These are phyloP conservation scores for Calephelis nemesis DNA, from an alignment of 1,140 invertebrate species.

Conservation along the genomic window DNA sequence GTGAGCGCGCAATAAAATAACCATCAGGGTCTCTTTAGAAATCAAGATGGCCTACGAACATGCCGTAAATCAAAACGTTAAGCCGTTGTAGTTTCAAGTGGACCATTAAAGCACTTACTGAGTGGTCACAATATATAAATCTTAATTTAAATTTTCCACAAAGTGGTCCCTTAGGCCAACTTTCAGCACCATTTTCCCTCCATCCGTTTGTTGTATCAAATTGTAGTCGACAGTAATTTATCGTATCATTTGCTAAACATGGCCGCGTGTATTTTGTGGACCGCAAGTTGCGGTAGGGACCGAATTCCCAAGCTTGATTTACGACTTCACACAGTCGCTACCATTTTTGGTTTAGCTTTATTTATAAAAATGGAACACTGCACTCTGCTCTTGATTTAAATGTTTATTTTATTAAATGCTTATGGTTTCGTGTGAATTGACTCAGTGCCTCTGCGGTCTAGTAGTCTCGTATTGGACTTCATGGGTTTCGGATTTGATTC, in stretches of 20 bases:
- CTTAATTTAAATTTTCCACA: slow-evolving; percentile 8
- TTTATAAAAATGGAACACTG: too few species aligned
- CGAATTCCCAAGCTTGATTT: slow-evolving; percentile 7
- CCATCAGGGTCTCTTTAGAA: too few species aligned
- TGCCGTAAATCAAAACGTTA: too few species aligned
- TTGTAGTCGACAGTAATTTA: slow-evolving; percentile 11
- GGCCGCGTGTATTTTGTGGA: slow-evolving; percentile 5
- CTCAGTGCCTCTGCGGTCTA: too few species aligned
- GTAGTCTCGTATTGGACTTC: too few species aligned
- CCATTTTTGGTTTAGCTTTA: not conserved
- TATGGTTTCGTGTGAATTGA: too few species aligned
- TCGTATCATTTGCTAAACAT: slow-evolving; percentile 7
- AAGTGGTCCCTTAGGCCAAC: slow-evolving; percentile 11
- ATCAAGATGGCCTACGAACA: too few species aligned
- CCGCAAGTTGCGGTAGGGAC: slow-evolving; percentile 6
- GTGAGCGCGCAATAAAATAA: too few species aligned
- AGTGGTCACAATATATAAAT: not conserved
- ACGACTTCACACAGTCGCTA: slow-evolving; percentile 3
- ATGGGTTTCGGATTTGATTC: too few species aligned
- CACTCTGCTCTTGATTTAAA: too few species aligned
- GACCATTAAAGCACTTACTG: not conserved
- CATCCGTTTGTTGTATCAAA: slow-evolving; percentile 7
- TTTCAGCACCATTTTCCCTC: slow-evolving; percentile 12
- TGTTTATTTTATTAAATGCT: too few species aligned
- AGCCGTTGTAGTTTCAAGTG: not conserved